Base-by-base conservation (phyloP, 2,113 vertebrate species). In the Phainopepla nitens region DNA sequence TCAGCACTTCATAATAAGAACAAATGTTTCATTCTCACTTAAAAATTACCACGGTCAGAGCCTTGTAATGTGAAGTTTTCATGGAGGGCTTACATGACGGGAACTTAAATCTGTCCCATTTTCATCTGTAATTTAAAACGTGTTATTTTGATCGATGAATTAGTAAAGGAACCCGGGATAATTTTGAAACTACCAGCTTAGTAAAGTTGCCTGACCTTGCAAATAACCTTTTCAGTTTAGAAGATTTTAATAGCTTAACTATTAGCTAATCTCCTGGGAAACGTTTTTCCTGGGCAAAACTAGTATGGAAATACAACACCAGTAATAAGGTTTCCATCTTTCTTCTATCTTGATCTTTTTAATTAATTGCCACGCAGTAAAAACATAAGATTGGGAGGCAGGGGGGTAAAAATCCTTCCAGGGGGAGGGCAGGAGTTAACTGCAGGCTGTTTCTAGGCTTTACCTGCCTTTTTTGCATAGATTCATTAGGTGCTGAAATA, bases 401-500 rank as follows among this genome's bases (percentile, higher is more conserved):
- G 69, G 64, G 64, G 92, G 80, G 71, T 76, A 94, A 88, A 90
- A 86, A 68, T 24, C 42, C 50, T 70, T 79, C 72, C 76, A 66
- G 85, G 69, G 45, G 69, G 56, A 82, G 66, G 51, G 85, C 70
- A 88, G 73, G 91, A 97, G 70, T 90, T 94, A 92, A 95, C 68
- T 71, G 25, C 3, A 28, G 77, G 53, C 41, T 85, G 51, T 62
- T 94, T 85, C 60, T 35, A 16, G 66, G 60, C 81, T 79, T 95
- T 93, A 97, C 83, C 96, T 96, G 84, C 14, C 25, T 90, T 91
- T 97, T 95, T 94, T 96, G 94, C 95, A 95, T 87, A 85, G 97
- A 94, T 97, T 96, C 97, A 97, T 96, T 98, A 98, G 95, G 96
- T 97, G 97, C 76, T 96, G 96, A 97, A 96, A 97, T 93, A 97